These are phyloP conservation scores for Drosophila neotestacea DNA, from an alignment of 2,888 invertebrate species.

Conservation along the genomic window DNA sequence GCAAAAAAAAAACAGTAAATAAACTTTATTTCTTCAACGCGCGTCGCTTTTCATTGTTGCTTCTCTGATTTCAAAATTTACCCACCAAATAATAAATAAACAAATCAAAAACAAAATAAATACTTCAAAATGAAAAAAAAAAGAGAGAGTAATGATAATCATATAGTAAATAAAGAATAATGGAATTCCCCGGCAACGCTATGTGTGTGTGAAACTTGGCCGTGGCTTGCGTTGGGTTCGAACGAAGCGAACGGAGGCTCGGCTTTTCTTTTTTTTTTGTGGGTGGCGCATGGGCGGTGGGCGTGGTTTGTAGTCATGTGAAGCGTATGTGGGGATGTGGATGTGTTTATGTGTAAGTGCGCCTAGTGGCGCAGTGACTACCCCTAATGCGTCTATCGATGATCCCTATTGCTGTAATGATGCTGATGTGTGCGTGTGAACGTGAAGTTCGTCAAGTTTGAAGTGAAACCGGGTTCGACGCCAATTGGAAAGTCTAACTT, in stretches of 20 bases:
- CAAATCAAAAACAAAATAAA: conserved; percentile 35
- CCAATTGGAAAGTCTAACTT: conserved; percentile 32
- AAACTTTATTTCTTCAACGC: conserved; percentile 22
- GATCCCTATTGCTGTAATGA: neutral
- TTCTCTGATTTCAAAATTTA: conserved; percentile 27
- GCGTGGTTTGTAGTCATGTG: conserved; percentile 38
- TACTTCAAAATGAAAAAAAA: conserved; percentile 28
- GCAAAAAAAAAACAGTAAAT: conserved; percentile 29
- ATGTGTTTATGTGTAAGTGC: conserved; percentile 22
- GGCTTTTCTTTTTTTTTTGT: conserved; percentile 42
- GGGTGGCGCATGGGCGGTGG: conserved; percentile 74
- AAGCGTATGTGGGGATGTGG: conserved; percentile 38
- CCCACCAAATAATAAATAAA: conserved; percentile 34
- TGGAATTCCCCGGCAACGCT: conserved; percentile 64
- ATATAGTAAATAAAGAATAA: conserved; percentile 4
- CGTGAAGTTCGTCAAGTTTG: conserved; percentile 44
- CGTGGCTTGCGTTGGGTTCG: conserved; percentile 77
- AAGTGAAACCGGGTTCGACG: conserved; percentile 38
- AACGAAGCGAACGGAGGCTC: conserved; percentile 79
- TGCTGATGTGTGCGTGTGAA: conserved; percentile 35
- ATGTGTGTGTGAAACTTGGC: conserved; percentile 78
- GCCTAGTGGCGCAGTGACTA: conserved; percentile 23
- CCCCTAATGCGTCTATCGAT: conserved; percentile 21
- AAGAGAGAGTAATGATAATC: conserved; percentile 32
- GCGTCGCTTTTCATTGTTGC: conserved; percentile 20